phyloP scores from a whole-genome alignment of 92 coral and sea anemone species.

The Bergia sp. region DNA sequence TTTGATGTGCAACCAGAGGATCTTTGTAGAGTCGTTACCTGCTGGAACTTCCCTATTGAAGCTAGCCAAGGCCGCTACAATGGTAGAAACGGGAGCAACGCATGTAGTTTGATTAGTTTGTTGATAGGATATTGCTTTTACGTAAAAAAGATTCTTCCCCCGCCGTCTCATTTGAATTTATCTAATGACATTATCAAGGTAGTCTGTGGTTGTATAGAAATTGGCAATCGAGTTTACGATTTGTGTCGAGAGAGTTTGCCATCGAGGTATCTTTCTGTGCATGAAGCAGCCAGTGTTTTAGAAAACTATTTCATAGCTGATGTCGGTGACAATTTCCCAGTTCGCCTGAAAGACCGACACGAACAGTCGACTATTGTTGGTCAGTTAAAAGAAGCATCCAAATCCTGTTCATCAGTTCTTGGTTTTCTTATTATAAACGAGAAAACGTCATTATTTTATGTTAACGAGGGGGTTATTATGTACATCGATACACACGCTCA shows the following conservation, averaged over 20 bases:
- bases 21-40: slow-evolving; percentile 37
- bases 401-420: background rate
- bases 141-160: too few species aligned
- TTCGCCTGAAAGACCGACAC: slow-evolving; percentile 56
- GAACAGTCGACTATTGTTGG: slow-evolving; percentile 54
- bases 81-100: slow-evolving; percentile 59
- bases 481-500: slow-evolving; percentile 60
- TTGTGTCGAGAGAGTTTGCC: slow-evolving; percentile 58
- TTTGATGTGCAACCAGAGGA: slow-evolving; percentile 14
- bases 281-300: slow-evolving; percentile 59
- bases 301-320: slow-evolving; percentile 22
- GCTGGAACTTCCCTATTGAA: slow-evolving; percentile 48
- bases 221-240: slow-evolving; percentile 62
- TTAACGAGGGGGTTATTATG: slow-evolving; percentile 3
- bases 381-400: slow-evolving; percentile 37
- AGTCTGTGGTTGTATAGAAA: slow-evolving; percentile 50
- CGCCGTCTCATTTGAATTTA: slow-evolving; percentile 3
- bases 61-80: slow-evolving; percentile 53
- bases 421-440: slow-evolving; percentile 54
- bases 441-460: slow-evolving; percentile 52
- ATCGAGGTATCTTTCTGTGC: slow-evolving; percentile 58
- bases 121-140: slow-evolving; percentile 34
- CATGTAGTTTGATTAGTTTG: slow-evolving; percentile 51
- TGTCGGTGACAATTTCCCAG: slow-evolving; percentile 51
- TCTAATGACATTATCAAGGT: too few species aligned